A percentile compares a stretch with the other conserved stretches of the same genome.
phyloP scores from a whole-genome alignment of 92 coral and sea anemone species.

The Isaurus tuberculatus region DNA sequence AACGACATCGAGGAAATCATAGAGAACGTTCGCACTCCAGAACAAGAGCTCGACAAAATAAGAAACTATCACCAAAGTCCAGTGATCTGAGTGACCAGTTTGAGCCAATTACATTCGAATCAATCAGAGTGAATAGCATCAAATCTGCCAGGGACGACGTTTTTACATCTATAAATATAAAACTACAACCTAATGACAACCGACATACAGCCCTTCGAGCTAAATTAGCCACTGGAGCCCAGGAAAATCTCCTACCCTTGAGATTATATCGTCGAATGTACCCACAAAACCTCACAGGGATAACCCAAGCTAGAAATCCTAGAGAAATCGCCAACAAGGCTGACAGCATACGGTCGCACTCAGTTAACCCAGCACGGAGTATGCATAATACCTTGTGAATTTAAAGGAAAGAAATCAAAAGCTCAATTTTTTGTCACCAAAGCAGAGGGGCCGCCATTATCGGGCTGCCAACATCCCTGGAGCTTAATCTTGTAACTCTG shows the following conservation, averaged over 20 bases:
- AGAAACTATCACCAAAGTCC: conserved; percentile 9
- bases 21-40: conserved; percentile 6
- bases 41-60: conserved; percentile 14
- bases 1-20: neutral
- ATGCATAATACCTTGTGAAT: neutral
- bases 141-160: neutral
- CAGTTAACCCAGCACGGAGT: neutral
- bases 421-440: neutral
- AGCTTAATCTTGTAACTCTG: neutral
- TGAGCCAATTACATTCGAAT: conserved; percentile 48
- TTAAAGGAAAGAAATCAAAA: neutral
- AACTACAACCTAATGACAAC: neutral
- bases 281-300: neutral
- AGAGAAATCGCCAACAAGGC: neutral
- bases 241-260: conserved; percentile 13
- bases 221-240: neutral
- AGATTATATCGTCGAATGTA: neutral
- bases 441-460: neutral
- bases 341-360: neutral
- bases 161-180: conserved; percentile 3
- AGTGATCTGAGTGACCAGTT: conserved; percentile 43
- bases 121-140: conserved; percentile 16
- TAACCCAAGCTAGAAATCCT: neutral
- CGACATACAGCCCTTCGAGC: conserved; percentile 16
- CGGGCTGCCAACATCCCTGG: neutral